Evolutionary conservation across 2,888 invertebrate species (phyloP).

Genomic region (Helleia helle): DNA sequence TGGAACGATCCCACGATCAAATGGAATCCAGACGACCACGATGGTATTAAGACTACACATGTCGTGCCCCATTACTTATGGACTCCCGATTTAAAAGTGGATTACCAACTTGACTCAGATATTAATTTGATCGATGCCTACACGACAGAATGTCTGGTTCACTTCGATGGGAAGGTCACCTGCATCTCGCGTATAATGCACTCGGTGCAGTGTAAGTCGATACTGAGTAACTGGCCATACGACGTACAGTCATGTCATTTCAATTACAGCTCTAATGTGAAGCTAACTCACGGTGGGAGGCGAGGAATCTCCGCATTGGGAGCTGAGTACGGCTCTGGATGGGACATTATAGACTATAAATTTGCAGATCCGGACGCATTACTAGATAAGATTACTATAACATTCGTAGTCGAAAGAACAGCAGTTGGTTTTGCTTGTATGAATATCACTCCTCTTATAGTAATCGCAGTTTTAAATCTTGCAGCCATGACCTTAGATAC

Average conservation of each 20-base stretch:
- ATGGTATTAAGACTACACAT: slow-evolving; percentile 14
- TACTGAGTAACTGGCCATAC: slow-evolving; percentile 35
- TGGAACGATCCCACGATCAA: slow-evolving; percentile 26
- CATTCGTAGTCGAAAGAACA: slow-evolving; percentile 34
- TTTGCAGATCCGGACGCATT: slow-evolving; percentile 20
- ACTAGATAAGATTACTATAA: slow-evolving; percentile 25
- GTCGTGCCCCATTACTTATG: slow-evolving; percentile 19
- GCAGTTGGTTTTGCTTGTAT: slow-evolving; percentile 28
- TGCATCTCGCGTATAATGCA: slow-evolving; percentile 17
- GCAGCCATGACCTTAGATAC: slow-evolving; percentile 29
- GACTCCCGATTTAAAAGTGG: slow-evolving; percentile 23
- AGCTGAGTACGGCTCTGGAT: slow-evolving; percentile 31
- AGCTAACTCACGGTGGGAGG: slow-evolving; percentile 16
- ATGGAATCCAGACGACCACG: slow-evolving; percentile 26
- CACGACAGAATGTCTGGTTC: slow-evolving; percentile 20
- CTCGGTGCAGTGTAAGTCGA: slow-evolving; percentile 22
- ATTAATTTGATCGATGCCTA: slow-evolving; percentile 4
- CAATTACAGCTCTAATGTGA: slow-evolving; percentile 22
- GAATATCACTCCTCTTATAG: slow-evolving; percentile 30
- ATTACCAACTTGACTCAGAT: slow-evolving; percentile 18
- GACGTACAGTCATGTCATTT: slow-evolving; percentile 31
- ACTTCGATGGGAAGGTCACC: slow-evolving; percentile 20
- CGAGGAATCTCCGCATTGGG: slow-evolving; percentile 22
- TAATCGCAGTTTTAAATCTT: slow-evolving; percentile 28
- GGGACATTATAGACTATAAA: slow-evolving; percentile 33